Percentiles rank a stretch among this genome's conserved stretches.
These are phyloP conservation scores for Portunus trituberculatus DNA, from an alignment of 1,140 invertebrate genomes.

Conservation along the genomic window DNA sequence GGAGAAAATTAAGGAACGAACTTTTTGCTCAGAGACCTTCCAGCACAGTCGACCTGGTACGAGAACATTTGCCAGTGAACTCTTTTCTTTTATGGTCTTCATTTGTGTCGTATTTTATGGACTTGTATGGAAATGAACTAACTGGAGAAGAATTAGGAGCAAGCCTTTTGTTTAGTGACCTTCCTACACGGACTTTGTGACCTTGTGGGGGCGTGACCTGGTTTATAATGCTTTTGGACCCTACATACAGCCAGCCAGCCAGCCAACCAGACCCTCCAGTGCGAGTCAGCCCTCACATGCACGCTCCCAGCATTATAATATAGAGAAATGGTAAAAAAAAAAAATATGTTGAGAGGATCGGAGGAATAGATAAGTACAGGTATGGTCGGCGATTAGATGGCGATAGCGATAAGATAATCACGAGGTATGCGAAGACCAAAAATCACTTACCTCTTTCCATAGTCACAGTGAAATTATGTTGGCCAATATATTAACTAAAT, in stretches of 20 bases:
- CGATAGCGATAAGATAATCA: constrained; percentile 14
- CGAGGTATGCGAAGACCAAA: background rate
- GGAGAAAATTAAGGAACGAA: too few species aligned
- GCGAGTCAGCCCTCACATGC: too few species aligned
- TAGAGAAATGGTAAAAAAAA: background rate
- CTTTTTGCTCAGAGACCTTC: too few species aligned
- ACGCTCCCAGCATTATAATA: background rate
- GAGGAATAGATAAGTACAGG: background rate
- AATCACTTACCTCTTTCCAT: background rate
- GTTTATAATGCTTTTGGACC: background rate
- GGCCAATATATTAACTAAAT: background rate
- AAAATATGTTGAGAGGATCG: background rate
- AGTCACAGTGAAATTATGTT: background rate
- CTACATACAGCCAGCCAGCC: background rate
- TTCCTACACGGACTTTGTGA: background rate
- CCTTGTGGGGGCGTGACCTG: background rate
- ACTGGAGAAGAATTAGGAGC: too few species aligned
- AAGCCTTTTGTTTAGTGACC: too few species aligned
- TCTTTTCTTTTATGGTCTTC: too few species aligned
- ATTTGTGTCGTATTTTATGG: too few species aligned
- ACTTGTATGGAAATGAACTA: too few species aligned
- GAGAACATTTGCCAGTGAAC: too few species aligned
- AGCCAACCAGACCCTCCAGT: background rate
- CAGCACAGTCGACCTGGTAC: background rate
- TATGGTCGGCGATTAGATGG: background rate